Conservation (phyloP, 2,888 invertebrate species). For the Aporophyla lueneburgensis region DNA sequence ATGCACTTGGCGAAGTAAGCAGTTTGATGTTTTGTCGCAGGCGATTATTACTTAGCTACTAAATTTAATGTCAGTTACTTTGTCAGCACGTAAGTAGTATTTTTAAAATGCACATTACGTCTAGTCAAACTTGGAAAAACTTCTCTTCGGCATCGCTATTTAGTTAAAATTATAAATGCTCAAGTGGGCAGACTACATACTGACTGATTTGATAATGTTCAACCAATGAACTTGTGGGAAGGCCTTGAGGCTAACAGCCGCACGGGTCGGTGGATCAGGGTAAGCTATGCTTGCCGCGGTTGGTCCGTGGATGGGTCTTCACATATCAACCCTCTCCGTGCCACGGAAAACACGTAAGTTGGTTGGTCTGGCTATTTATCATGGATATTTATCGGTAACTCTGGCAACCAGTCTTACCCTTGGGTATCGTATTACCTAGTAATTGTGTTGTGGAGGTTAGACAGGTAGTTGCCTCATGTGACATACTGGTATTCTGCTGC, state of each 20-base stretch:
- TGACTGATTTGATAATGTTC: background rate
- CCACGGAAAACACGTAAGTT: background rate
- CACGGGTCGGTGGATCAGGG: background rate
- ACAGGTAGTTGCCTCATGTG: too few relatives aligned
- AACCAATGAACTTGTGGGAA: background rate
- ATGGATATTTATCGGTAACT: too few relatives aligned
- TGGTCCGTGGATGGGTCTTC: background rate
- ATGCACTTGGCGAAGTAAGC: slow-evolving; percentile 61
- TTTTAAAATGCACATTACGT: slow-evolving; percentile 9
- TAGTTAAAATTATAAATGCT: background rate
- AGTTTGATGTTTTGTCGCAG: slow-evolving; percentile 51
- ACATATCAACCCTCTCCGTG: too few relatives aligned
- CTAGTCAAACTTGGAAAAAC: background rate
- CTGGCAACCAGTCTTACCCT: too few relatives aligned
- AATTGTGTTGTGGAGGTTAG: too few relatives aligned
- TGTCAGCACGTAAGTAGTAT: slow-evolving; percentile 3
- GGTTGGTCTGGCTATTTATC: too few relatives aligned
- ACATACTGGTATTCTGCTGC: too few relatives aligned
- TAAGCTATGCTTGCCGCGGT: background rate
- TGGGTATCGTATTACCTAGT: too few relatives aligned
- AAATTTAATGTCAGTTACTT: slow-evolving; percentile 36
- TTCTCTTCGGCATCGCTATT: background rate
- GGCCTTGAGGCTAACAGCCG: background rate
- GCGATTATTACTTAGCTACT: slow-evolving; percentile 30
- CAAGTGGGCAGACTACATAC: too few relatives aligned